Evolutionary conservation across 2,888 invertebrate species (phyloP).

Genomic region (Lordiphosa andalusiaca): DNA sequence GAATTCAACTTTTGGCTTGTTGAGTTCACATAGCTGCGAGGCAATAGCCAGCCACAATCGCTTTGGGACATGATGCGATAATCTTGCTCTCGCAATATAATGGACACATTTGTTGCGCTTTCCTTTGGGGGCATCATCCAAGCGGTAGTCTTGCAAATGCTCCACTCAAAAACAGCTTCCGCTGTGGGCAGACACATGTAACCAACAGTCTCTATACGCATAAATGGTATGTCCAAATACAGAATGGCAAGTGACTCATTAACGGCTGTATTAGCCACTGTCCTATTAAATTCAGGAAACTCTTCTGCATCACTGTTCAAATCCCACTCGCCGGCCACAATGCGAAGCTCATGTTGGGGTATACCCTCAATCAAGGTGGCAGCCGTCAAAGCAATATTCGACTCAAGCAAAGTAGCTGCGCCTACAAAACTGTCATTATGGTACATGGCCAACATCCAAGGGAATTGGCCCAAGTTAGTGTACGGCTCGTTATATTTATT

Average conservation of each 20-base stretch:
- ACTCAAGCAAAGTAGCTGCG: slow-evolving; percentile 28
- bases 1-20: neutral
- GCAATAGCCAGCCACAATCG: slow-evolving; percentile 10
- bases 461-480: slow-evolving; percentile 13
- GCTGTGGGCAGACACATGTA: slow-evolving; percentile 28
- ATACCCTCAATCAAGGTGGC: neutral
- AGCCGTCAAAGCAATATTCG: slow-evolving; percentile 25
- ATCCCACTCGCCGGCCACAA: slow-evolving; percentile 39
- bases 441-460: slow-evolving; percentile 30
- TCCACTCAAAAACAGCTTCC: slow-evolving; percentile 1
- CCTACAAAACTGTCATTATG: neutral
- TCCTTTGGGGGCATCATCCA: slow-evolving; percentile 4
- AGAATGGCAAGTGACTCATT: slow-evolving; percentile 13
- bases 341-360: fast-evolving
- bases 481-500: neutral
- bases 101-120: neutral
- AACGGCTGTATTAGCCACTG: neutral
- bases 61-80: neutral
- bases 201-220: slow-evolving; percentile 20
- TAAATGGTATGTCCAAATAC: neutral
- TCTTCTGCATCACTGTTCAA: neutral
- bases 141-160: slow-evolving; percentile 12
- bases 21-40: neutral
- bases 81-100: neutral
- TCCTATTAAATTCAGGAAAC: neutral